Base-by-base conservation (phyloP, 1,140 invertebrate species). In the Cheumatopsyche charites region DNA sequence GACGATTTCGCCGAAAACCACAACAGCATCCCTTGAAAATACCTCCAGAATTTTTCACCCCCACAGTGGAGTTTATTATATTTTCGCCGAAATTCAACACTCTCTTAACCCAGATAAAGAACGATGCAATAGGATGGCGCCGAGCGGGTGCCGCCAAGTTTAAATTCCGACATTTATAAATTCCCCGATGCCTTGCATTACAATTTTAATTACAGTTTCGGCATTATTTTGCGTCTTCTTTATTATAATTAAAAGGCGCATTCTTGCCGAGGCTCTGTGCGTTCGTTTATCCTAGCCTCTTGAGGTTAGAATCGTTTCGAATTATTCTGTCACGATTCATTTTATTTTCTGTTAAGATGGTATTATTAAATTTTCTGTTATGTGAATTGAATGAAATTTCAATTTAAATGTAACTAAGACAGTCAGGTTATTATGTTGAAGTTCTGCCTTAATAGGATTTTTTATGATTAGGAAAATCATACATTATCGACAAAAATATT, bases 161-260 rank as follows among this genome's bases (percentile, higher is more conserved):
- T 15, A 17, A 52, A 52, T 52, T 52, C 47, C 55, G 19, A 6
- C 55, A 12, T 19, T 66, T 41, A 47, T 66, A 66, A 66, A 66
- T 66, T 66, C 23, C 43, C 42, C 63, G 41, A 66, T 66, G 41
- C 63, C 47, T 47, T 66, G 63, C 63, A 66, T 66, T 47, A 66
- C 63, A 66, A 66, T 66, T 66, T 66, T 66, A 66, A 66, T 66
- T 66, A 66, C 63, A 66, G 63, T 47, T 66, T 66, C 43, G 15
- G 43, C 43, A 66, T 66, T 66, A 66, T 66, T 63, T 66, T 66
- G 4, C 11, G 61, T 36, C 29, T 36, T 36, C 43, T n/a, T 66
- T 42, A n/a, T 36, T 12, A 26, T 66, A 65, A 65, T 65, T 65
- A 42, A 65, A 65, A 41, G 3, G 29, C 29, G 41, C 29, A 65